These are phyloP conservation scores for Ailuropoda melanoleuca DNA, from an alignment of 2,113 vertebrate genomes.

Conservation along the genomic window DNA sequence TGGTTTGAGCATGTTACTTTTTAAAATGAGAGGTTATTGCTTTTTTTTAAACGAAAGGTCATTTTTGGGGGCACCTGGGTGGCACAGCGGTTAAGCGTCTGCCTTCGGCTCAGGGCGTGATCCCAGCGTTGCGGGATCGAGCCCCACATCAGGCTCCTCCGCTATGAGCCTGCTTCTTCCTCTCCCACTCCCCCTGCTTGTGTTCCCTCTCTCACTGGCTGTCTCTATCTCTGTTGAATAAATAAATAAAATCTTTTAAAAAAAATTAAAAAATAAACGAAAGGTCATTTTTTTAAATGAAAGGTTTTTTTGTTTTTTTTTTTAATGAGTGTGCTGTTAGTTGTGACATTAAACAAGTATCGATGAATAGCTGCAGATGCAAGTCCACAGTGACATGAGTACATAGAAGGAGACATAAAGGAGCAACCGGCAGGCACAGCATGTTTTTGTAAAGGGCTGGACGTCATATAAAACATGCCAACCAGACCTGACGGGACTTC, in stretches of 20 bases:
- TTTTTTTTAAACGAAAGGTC: background rate
- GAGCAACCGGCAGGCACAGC: background rate
- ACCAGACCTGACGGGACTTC: background rate
- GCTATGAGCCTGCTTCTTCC: too few relatives aligned
- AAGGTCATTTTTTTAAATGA: slow-evolving; percentile 6
- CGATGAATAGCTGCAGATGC: background rate
- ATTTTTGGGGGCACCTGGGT: too few relatives aligned
- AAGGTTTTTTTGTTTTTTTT: background rate
- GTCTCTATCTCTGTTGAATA: too few relatives aligned
- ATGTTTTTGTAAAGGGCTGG: background rate
- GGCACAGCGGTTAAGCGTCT: too few relatives aligned
- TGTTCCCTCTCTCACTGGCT: too few relatives aligned
- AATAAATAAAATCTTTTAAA: too few relatives aligned
- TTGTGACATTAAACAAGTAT: background rate
- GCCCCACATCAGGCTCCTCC: too few relatives aligned
- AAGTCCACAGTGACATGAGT: background rate
- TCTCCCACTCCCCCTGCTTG: too few relatives aligned
- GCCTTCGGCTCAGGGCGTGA: too few relatives aligned
- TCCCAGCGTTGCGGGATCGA: too few relatives aligned
- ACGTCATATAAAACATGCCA: background rate
- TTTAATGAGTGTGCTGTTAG: background rate
- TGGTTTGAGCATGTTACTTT: background rate
- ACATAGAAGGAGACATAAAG: background rate
- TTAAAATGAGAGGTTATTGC: background rate
- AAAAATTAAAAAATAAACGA: too few relatives aligned